Conservation (phyloP, 2,888 invertebrate genomes). For the Oxytorus armatus region DNA sequence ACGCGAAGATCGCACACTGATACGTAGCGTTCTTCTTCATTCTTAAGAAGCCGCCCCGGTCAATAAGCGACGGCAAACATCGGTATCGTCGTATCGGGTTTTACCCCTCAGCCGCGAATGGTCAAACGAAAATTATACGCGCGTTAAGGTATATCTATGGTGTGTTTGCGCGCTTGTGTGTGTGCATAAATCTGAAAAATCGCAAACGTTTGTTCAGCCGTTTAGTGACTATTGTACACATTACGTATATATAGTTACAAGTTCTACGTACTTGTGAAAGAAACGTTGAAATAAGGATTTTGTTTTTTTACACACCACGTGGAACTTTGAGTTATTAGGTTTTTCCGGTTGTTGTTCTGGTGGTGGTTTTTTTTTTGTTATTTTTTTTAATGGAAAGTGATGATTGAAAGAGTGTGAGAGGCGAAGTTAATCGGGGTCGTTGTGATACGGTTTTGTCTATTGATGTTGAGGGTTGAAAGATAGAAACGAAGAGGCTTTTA, state of each 20-base stretch:
- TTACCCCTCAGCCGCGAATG: slow-evolving; percentile 56
- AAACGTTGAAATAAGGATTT: slow-evolving; percentile 10
- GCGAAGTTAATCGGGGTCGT: background rate
- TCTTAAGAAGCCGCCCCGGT: slow-evolving; percentile 56
- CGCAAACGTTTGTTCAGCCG: slow-evolving; percentile 65
- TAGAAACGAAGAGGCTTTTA: background rate
- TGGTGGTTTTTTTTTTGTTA: slow-evolving; percentile 9
- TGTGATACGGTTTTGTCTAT: background rate
- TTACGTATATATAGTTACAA: slow-evolving; percentile 18
- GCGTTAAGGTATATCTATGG: background rate
- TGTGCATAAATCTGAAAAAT: slow-evolving; percentile 49
- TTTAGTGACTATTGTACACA: slow-evolving; percentile 56
- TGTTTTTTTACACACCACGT: background rate
- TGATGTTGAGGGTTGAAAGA: background rate
- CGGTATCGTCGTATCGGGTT: slow-evolving; percentile 30
- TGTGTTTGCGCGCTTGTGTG: background rate
- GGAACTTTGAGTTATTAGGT: slow-evolving; percentile 17
- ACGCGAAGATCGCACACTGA: slow-evolving; percentile 4
- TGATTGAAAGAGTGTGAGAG: slow-evolving; percentile 1
- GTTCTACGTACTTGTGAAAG: slow-evolving; percentile 46
- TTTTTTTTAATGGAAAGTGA: background rate
- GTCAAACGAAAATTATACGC: slow-evolving; percentile 52
- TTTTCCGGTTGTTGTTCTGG: background rate
- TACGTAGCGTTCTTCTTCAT: slow-evolving; percentile 45
- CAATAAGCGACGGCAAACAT: slow-evolving; percentile 68